A percentile compares a stretch with the other conserved stretches of the same genome.
Conservation (phyloP, 2,797 vertebrate genomes). For the Carapus acus region DNA sequence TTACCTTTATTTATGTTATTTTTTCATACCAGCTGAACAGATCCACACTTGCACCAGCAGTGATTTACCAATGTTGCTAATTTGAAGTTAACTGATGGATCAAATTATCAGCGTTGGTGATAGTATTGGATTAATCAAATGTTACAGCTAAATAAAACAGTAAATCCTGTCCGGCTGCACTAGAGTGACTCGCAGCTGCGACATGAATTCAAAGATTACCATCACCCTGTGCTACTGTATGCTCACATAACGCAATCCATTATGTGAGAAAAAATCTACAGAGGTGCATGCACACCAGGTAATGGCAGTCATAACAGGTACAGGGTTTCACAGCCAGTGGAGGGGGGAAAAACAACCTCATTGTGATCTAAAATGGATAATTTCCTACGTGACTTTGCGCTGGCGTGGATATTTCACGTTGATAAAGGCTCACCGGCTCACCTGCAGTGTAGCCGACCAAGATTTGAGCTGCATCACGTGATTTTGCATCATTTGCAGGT, state of each 20-base stretch:
- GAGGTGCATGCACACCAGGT: conserved; percentile 42
- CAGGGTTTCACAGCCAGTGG: conserved; percentile 49
- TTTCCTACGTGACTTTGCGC: conserved; percentile 46
- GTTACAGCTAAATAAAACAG: conserved; percentile 22
- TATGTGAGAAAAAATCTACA: background rate
- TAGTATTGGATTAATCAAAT: too few species aligned
- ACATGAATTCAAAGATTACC: conserved; percentile 35
- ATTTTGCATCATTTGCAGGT: conserved; percentile 52
- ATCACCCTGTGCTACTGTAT: conserved; percentile 27
- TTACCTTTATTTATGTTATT: background rate
- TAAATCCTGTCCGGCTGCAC: conserved; percentile 7
- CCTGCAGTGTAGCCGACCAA: conserved; percentile 37
- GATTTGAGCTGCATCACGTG: conserved; percentile 45
- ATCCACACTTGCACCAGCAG: background rate
- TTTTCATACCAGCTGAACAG: too few species aligned
- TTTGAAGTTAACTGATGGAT: conserved; percentile 24
- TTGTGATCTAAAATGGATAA: conserved; percentile 51
- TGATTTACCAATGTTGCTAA: conserved; percentile 19
- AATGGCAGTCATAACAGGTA: conserved; percentile 61
- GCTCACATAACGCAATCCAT: conserved; percentile 42
- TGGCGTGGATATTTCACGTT: conserved; percentile 20
- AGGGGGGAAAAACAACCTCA: conserved; percentile 47
- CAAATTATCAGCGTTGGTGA: too few species aligned
- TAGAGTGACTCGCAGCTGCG: conserved; percentile 17
- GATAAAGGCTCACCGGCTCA: conserved; percentile 42